Evolutionary conservation across 2,113 vertebrate species (phyloP), one percentile per base, ranked within the genome.

Genomic region (Stegostoma tigrinum): DNA sequence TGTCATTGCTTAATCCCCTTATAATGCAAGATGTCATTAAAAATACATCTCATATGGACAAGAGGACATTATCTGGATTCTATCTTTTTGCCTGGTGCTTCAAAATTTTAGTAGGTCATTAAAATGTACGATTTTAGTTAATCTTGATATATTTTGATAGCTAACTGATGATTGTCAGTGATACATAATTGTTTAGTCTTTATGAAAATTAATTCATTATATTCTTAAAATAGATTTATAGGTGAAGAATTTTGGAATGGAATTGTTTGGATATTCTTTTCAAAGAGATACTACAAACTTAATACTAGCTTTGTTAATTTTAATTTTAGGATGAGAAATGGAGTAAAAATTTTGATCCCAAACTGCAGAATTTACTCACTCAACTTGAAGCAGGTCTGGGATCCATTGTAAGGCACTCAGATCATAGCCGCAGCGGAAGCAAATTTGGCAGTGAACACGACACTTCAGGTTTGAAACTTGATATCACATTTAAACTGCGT

Each of bases 321-420:
- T 95, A 42, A 48, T 1, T 96, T 94, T 96, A 99, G 99, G 98
- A 99, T 98, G 98, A 99, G 86, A 98, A 96, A 93, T 99, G 99
- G 99, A 98, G 98, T 97, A 98, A 97, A 96, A 96, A 97, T 24
- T 98, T 99, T 96, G 99, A 99, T 96, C 99, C 99, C 0, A 99
- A 99, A 96, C 97, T 99, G 34, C 99, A 99, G 96, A 98, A 97
- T 96, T 98, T 99, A 96, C 97, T 99, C 96, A 98, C 97, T 97
- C 98, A 99, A 83, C 97, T 99, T 95, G 99, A 99, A 97, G 97
- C 97, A 95, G 99, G 99, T 10, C 97, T 99, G 96, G 98, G 98
- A 95, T 97, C 98, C 90, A 97, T 98, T 96, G 97, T 99, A 64
- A 98, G 98, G 90, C 98, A 98, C 96, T 98, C 98, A 96, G 98